These are phyloP conservation scores for Trichomycterus rosablanca DNA, from an alignment of 2,113 vertebrate species.

Conservation along the genomic window DNA sequence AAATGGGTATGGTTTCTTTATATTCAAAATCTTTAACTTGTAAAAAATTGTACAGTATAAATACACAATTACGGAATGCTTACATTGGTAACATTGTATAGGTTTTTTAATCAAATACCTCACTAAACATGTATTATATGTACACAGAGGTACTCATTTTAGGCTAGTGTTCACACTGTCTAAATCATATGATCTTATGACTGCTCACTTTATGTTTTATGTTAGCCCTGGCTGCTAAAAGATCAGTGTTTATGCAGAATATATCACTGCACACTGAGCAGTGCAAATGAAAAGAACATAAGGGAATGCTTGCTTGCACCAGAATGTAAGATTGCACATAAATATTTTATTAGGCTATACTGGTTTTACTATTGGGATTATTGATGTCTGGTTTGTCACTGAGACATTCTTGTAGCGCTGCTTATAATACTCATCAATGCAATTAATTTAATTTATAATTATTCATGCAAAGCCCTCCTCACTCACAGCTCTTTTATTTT, in stretches of 20 bases:
- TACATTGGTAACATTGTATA: neutral
- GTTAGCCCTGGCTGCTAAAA: slow-evolving; percentile 7
- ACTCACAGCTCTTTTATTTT: too few relatives aligned
- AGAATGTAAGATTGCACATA: slow-evolving; percentile 54
- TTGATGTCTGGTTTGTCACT: slow-evolving; percentile 9
- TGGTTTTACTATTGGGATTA: slow-evolving; percentile 17
- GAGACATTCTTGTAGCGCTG: neutral
- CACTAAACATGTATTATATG: slow-evolving; percentile 23
- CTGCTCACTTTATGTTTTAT: slow-evolving; percentile 10
- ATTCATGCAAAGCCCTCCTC: too few relatives aligned
- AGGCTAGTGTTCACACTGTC: slow-evolving; percentile 18
- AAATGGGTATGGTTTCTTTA: too few relatives aligned
- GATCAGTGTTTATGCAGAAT: neutral
- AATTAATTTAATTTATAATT: too few relatives aligned
- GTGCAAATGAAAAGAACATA: slow-evolving; percentile 27
- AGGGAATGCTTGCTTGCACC: slow-evolving; percentile 44
- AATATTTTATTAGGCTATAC: slow-evolving; percentile 16
- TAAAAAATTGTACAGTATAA: slow-evolving; percentile 31
- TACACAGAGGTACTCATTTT: slow-evolving; percentile 14
- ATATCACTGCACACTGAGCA: neutral
- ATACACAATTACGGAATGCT: slow-evolving; percentile 6
- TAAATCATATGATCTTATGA: neutral
- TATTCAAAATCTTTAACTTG: too few relatives aligned
- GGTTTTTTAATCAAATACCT: slow-evolving; percentile 32
- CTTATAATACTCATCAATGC: too few relatives aligned